Conservation (phyloP, 2,888 invertebrate species). For the Agrochola circellaris region DNA sequence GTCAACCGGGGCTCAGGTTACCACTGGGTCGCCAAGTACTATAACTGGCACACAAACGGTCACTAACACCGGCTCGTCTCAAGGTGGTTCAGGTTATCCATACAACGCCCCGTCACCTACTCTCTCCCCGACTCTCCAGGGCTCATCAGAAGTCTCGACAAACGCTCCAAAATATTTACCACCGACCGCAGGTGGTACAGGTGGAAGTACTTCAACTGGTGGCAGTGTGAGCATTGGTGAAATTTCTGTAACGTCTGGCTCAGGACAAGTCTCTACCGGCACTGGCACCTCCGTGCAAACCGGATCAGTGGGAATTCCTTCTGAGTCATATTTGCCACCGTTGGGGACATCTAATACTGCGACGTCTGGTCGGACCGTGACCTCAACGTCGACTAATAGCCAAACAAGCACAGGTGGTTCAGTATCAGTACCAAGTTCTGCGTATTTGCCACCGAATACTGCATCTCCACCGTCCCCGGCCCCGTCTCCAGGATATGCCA, state of each 20-base stretch:
- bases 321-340: constrained; percentile 74
- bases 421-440: constrained; percentile 63
- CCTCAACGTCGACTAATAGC: constrained; percentile 38
- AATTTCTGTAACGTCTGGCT: constrained; percentile 57
- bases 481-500: constrained; percentile 56
- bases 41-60: constrained; percentile 29
- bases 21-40: constrained; percentile 46
- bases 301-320: constrained; percentile 55
- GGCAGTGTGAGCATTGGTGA: constrained; percentile 53
- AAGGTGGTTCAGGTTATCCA: constrained; percentile 67
- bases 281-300: constrained; percentile 27
- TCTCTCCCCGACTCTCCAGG: constrained; percentile 54
- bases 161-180: constrained; percentile 84
- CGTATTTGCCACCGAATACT: constrained; percentile 69
- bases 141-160: constrained; percentile 73
- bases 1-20: constrained; percentile 45
- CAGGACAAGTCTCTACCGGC: constrained; percentile 45
- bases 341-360: constrained; percentile 52
- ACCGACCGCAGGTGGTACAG: constrained; percentile 66
- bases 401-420: constrained; percentile 56
- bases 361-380: constrained; percentile 34
- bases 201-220: constrained; percentile 38
- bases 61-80: constrained; percentile 37
- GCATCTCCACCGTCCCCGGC: constrained; percentile 55
- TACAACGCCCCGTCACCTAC: constrained; percentile 64